Conservation (phyloP, 1,140 invertebrate species). For the Hycleus phaleratus region DNA sequence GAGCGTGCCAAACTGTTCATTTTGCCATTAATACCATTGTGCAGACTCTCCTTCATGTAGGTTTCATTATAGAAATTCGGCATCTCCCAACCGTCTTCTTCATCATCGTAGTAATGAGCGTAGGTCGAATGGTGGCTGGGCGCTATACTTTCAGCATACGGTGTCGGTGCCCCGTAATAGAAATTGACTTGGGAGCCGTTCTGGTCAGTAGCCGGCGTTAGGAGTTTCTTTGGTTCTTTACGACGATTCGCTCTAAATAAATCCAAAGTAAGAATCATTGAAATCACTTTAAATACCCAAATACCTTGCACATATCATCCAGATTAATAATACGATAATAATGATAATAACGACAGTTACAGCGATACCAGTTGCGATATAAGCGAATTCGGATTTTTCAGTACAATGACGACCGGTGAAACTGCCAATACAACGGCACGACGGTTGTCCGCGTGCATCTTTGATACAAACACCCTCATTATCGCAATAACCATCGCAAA, state of each 20-base stretch:
- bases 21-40: conserved; percentile 66
- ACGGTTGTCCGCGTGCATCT: conserved; percentile 71
- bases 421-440: conserved; percentile 81
- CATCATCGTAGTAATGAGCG: conserved; percentile 90
- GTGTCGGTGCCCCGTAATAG: conserved; percentile 86
- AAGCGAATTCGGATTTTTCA: conserved; percentile 89
- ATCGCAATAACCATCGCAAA: conserved; percentile 81
- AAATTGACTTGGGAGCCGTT: conserved; percentile 91
- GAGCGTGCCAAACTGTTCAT: conserved; percentile 86
- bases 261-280: conserved; percentile 5
- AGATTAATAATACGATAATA: conserved; percentile 83
- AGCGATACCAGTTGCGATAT: conserved; percentile 87
- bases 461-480: conserved; percentile 90
- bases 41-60: conserved; percentile 89
- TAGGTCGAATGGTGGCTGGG: conserved; percentile 93
- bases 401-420: conserved; percentile 86
- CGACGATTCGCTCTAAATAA: conserved; percentile 61
- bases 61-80: conserved; percentile 96
- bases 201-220: conserved; percentile 77
- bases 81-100: conserved; percentile 96
- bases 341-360: conserved; percentile 87
- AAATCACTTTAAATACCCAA: conserved; percentile 1
- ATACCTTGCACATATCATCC: conserved; percentile 93
- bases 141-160: conserved; percentile 90
- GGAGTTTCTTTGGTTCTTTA: conserved; percentile 80